Evolutionary conservation across 2,113 vertebrate species (phyloP).

Genomic region (Hippocampus guttulatus): DNA sequence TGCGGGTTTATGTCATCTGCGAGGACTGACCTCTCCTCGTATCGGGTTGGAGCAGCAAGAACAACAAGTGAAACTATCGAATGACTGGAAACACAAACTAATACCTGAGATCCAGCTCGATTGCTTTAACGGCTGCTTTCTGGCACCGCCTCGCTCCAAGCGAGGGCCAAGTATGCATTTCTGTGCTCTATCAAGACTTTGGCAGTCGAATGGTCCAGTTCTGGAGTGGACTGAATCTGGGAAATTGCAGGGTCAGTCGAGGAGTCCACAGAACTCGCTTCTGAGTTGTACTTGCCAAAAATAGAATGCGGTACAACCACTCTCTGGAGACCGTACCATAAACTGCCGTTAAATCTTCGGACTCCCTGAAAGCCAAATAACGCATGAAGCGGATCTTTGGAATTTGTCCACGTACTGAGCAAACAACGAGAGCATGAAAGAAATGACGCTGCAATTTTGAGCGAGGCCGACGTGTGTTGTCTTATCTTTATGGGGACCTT

Average conservation of each 20-base stretch:
- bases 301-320: background rate
- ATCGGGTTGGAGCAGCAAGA: background rate
- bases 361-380: background rate
- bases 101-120: background rate
- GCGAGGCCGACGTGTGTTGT: background rate
- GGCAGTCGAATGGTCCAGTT: constrained; percentile 2
- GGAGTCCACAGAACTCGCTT: background rate
- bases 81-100: background rate
- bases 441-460: background rate
- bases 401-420: background rate
- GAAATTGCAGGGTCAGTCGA: constrained; percentile 8
- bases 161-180: constrained; percentile 1
- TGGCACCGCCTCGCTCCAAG: background rate
- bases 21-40: constrained; percentile 5
- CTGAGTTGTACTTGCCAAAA: background rate
- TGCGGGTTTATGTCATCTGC: constrained; percentile 18
- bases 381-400: background rate
- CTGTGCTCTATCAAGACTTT: constrained; percentile 2
- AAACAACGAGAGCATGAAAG: background rate
- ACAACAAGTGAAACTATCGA: background rate
- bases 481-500: background rate
- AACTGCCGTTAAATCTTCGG: background rate
- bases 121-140: background rate
- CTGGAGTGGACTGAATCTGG: constrained; percentile 5
- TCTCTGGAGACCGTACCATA: background rate